phyloP scores from a whole-genome alignment of 2,113 vertebrate genomes.

The Nyctibius bracteatus region DNA sequence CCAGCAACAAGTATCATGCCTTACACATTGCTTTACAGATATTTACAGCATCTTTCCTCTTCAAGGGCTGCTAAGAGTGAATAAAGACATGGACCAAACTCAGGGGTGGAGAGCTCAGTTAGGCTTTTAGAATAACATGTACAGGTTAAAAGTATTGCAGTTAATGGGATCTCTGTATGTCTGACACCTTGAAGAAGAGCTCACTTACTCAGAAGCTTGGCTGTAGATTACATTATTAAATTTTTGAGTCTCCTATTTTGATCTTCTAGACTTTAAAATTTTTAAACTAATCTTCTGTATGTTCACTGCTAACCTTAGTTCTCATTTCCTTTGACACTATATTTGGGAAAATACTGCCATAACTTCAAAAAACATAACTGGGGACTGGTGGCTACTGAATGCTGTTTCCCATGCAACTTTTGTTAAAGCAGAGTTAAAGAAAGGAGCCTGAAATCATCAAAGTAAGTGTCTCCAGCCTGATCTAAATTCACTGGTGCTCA shows the following conservation, averaged over 20 bases:
- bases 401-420: neutral
- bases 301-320: neutral
- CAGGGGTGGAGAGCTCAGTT: neutral
- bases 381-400: neutral
- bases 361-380: neutral
- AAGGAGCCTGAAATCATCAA: neutral
- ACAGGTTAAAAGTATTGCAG: neutral
- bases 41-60: neutral
- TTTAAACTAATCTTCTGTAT: neutral
- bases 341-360: neutral
- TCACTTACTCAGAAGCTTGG: neutral
- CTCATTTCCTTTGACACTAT: neutral
- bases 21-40: constrained; percentile 13
- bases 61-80: neutral
- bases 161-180: neutral
- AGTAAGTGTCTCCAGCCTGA: neutral
- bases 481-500: neutral
- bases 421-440: neutral
- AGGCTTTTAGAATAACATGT: neutral
- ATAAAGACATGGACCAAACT: neutral
- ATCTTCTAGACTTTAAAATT: neutral
- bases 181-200: neutral
- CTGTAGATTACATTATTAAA: neutral
- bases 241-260: neutral
- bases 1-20: neutral